phyloP scores from a whole-genome alignment of 2,113 vertebrate genomes.

The Myotis lucifugus region DNA sequence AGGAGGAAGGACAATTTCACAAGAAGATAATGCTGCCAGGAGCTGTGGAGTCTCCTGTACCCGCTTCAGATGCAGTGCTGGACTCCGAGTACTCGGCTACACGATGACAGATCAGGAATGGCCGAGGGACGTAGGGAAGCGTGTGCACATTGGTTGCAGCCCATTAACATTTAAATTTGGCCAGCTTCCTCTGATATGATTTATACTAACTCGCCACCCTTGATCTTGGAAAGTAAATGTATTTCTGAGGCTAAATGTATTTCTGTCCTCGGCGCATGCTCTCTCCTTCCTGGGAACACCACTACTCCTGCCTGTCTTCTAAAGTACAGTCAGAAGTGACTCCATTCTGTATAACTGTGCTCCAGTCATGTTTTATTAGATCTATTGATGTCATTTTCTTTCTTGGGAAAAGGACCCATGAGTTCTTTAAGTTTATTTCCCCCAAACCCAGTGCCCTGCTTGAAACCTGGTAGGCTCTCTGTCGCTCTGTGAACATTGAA shows the following conservation, averaged over 20 bases:
- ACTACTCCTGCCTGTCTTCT: neutral
- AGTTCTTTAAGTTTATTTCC: neutral
- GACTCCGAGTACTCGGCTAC: neutral
- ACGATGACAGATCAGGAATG: rapidly evolving
- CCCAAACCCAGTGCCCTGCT: neutral
- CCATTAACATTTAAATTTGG: neutral
- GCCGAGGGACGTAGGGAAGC: neutral
- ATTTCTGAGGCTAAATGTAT: neutral
- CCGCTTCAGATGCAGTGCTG: neutral
- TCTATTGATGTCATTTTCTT: neutral
- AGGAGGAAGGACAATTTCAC: neutral
- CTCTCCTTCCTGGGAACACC: neutral
- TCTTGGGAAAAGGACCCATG: neutral
- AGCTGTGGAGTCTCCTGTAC: neutral
- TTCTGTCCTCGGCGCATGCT: neutral
- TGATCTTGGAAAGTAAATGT: neutral
- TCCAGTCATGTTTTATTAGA: neutral
- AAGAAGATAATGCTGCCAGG: neutral
- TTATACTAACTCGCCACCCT: neutral
- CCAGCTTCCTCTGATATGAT: neutral
- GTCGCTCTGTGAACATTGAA: neutral
- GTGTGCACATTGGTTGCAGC: no score
- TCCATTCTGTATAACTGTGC: neutral
- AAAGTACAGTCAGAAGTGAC: neutral
- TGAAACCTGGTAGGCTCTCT: neutral